A percentile compares a stretch with the other conserved stretches of the same genome.
Conservation (phyloP, 2,888 invertebrate genomes). For the Aquatica leii region DNA sequence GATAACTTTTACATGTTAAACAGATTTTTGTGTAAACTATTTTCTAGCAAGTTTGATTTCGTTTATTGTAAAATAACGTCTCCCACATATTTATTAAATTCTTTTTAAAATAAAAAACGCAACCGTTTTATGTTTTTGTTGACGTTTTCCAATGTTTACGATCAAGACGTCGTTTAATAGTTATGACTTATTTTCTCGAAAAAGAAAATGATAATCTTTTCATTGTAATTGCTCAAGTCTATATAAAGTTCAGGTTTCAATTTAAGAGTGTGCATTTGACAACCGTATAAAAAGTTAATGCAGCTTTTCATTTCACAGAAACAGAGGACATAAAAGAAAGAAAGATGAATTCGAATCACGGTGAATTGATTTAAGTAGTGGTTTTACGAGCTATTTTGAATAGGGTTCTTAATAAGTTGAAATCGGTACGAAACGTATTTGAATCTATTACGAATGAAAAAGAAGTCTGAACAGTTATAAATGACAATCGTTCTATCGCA, state of each 20-base stretch:
- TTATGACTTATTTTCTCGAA: too few relatives aligned
- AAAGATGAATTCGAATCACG: conserved; percentile 20
- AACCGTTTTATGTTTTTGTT: too few relatives aligned
- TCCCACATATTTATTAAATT: too few relatives aligned
- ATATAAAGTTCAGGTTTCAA: conserved; percentile 13
- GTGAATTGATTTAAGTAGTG: conserved; percentile 27
- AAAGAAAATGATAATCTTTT: conserved; percentile 13
- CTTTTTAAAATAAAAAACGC: too few relatives aligned
- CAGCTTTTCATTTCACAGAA: conserved; percentile 14
- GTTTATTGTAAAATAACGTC: too few relatives aligned
- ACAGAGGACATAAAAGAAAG: conserved; percentile 22
- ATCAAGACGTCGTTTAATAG: too few relatives aligned
- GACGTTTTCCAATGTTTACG: too few relatives aligned
- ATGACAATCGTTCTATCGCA: conserved; percentile 42
- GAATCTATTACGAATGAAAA: conserved; percentile 24
- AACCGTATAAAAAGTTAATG: conserved; percentile 11
- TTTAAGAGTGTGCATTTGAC: conserved; percentile 12
- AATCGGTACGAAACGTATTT: conserved; percentile 23
- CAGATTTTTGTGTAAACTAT: too few relatives aligned
- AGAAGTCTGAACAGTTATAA: conserved; percentile 39
- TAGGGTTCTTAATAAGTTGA: conserved; percentile 32
- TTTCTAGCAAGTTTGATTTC: too few relatives aligned
- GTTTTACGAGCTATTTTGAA: conserved; percentile 35
- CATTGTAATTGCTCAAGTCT: conserved; percentile 7
- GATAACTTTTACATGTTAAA: too few relatives aligned